Conservation (phyloP, 1,140 invertebrate species). For the Saccostrea echinata region DNA sequence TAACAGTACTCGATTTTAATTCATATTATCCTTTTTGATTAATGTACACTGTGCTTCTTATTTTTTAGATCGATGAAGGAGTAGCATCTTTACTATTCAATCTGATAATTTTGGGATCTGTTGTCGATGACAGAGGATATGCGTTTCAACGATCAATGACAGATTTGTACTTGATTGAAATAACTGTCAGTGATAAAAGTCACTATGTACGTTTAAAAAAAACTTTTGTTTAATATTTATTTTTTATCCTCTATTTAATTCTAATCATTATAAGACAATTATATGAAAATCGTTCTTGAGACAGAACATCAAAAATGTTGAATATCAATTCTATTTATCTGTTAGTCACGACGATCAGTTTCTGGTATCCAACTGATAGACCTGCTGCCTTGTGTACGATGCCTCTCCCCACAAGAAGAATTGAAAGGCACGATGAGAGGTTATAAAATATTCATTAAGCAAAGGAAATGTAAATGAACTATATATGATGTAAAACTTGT, state of each 20-base stretch:
- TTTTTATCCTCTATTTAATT: no score
- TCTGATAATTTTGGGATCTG: conserved; percentile 71
- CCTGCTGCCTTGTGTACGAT: background rate
- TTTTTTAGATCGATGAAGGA: conserved; percentile 70
- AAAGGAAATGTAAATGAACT: no score
- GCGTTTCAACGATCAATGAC: conserved; percentile 68
- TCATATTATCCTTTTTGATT: background rate
- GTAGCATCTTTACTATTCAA: conserved; percentile 74
- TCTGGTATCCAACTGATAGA: background rate
- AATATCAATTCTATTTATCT: background rate
- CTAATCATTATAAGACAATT: no score
- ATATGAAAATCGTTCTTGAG: no score
- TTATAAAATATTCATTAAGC: background rate
- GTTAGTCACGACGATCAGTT: background rate
- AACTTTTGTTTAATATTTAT: no score
- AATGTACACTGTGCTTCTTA: background rate
- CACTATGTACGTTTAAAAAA: background rate
- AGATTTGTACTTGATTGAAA: conserved; percentile 74
- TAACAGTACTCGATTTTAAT: background rate
- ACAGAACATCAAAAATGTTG: no score
- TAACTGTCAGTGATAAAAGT: conserved; percentile 51
- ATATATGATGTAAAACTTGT: no score
- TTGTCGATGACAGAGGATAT: conserved; percentile 66
- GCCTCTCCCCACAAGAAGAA: background rate
- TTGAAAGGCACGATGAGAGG: background rate